These are phyloP conservation scores for Conus betulinus DNA, from an alignment of 1,140 invertebrate genomes.

Conservation along the genomic window DNA sequence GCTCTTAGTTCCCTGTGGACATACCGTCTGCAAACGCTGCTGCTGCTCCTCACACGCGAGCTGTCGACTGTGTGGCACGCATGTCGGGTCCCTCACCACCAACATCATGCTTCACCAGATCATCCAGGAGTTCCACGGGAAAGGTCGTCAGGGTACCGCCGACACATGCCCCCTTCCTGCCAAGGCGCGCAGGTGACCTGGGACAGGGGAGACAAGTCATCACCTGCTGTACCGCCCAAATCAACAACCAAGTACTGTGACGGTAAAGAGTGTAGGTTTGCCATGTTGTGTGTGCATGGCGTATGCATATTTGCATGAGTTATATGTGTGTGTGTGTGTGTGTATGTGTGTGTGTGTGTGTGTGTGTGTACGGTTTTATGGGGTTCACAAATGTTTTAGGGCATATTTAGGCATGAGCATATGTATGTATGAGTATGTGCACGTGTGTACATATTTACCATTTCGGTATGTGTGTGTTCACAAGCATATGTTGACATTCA, in stretches of 20 bases:
- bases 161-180: background rate
- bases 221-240: background rate
- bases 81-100: constrained; percentile 49
- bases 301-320: too few species aligned
- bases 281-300: too few species aligned
- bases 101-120: constrained; percentile 67
- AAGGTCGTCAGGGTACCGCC: background rate
- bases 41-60: constrained; percentile 39
- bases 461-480: background rate
- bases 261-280: background rate
- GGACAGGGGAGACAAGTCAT: too few species aligned
- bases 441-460: background rate
- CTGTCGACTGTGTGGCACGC: constrained; percentile 58
- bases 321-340: too few species aligned
- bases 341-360: too few species aligned
- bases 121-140: constrained; percentile 59
- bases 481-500: background rate
- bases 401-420: background rate
- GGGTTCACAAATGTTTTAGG: too few species aligned
- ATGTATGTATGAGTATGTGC: background rate
- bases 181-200: background rate
- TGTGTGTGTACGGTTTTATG: too few species aligned
- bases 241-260: constrained; percentile 83
- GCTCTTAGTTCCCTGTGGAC: constrained; percentile 63
- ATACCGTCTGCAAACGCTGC: constrained; percentile 60